Base-by-base conservation (phyloP, 1,140 invertebrate genomes). In the Bactericera cockerelli region DNA sequence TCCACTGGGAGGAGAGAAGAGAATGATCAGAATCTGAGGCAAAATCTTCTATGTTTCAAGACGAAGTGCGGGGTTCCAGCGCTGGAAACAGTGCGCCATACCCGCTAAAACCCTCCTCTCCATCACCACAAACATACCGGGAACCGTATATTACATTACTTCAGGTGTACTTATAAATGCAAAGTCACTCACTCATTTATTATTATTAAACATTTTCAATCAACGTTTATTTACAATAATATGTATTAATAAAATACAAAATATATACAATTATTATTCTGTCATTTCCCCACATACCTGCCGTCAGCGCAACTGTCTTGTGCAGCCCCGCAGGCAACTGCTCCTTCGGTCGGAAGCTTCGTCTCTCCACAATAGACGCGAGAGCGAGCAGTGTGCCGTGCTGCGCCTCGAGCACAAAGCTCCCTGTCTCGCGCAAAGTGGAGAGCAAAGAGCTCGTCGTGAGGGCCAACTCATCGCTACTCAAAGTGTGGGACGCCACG, bases 361-460 rank as follows among this genome's bases (percentile, higher is more conserved):
- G 79, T 56, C 79, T 73, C 60, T 86, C 83, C 61, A 87, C 76
- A 63, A 81, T 73, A 67, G 80, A 78, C 11, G 82, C 80, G 28
- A 87, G 70, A 1, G 80, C 80, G 21, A 83, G 69, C 22, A 89
- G 66, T 36, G 79, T 78, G 0, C 87, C 87, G 65, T 88, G 84
- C 65, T 88, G 84, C 1, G 75, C 71, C 70, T 89, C 87, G 33
- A 87, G 68, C 65, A 70, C 75, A 68, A 81, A 81, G 65, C 74
- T 75, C 55, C 61, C 38, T 65, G 72, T 69, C 55, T 68, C 66
- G 57, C 67, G 64, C 16, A 73, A 58, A 26, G 68, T 65, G 16
- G 62, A 58, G 19, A 61, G 62, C 13, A 73, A 63, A 57, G 69
- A 65, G 4, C 62, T 26, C 4, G 74, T 53, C 33, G 63, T 58